These are phyloP conservation scores for Holothuria scabra DNA, from an alignment of 53 echinoderm and acorn worm genomes.

Conservation along the genomic window DNA sequence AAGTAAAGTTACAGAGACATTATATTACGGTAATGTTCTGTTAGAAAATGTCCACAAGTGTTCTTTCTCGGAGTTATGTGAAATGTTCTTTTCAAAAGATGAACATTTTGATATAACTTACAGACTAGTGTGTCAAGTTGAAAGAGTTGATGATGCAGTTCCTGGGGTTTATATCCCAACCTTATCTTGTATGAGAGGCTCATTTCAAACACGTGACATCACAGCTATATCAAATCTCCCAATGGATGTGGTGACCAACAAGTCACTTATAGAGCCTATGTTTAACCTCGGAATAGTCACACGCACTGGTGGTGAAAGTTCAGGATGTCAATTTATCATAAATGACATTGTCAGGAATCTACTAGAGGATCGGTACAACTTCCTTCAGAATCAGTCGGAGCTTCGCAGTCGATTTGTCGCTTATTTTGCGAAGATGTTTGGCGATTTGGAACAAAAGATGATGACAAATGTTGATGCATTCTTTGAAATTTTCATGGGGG, in stretches of 20 bases:
- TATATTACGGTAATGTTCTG: background rate
- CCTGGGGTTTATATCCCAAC: slow-evolving; percentile 18
- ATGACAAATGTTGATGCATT: slow-evolving; percentile 8
- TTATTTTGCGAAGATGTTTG: slow-evolving; percentile 38
- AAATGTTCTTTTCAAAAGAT: background rate
- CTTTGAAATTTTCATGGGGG: slow-evolving; percentile 18
- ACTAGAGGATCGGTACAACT: slow-evolving; percentile 17
- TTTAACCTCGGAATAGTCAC: slow-evolving; percentile 17
- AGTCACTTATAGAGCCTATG: slow-evolving; percentile 17
- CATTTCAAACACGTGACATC: slow-evolving; percentile 1
- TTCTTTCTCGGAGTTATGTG: slow-evolving; percentile 2
- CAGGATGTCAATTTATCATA: slow-evolving; percentile 12
- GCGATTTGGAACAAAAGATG: slow-evolving; percentile 12
- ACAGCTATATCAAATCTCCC: slow-evolving; percentile 11
- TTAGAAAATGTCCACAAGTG: slow-evolving; percentile 8
- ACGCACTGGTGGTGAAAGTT: background rate
- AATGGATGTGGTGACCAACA: background rate
- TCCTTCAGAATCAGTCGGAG: slow-evolving; percentile 19
- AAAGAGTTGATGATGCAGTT: background rate
- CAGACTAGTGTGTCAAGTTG: background rate
- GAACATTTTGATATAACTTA: background rate
- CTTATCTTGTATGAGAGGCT: slow-evolving; percentile 6
- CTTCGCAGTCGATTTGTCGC: slow-evolving; percentile 26
- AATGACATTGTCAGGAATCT: slow-evolving; percentile 28
- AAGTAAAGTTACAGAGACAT: slow-evolving; percentile 2